Evolutionary conservation across 2,888 invertebrate genomes (phyloP), one percentile per base, ranked within the genome.

Genomic region (Onthophagus sagittarius): DNA sequence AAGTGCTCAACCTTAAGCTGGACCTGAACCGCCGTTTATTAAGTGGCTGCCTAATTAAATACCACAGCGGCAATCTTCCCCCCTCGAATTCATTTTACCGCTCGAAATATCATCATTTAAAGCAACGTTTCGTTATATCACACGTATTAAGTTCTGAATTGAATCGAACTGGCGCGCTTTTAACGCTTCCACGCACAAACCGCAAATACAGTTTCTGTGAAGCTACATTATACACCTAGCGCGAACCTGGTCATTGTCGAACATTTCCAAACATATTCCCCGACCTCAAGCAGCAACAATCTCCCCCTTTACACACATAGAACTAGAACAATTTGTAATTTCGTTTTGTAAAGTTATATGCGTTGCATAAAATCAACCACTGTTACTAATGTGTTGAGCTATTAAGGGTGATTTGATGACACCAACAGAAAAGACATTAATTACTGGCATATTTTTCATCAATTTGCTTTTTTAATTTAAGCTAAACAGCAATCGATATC

Each of bases 141-240:
- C 23, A 53, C 39, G 39, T 53, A 11, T 32, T 7, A 7, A 70
- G 70, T 70, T 70, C 39, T 11, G 15, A 70, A 53, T 70, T 39
- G 7, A 39, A 9, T 53, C 70, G 23, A 2, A 31, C 31, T 14
- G 7, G 11, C 11, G 69, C 69, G n/a, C 15, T 32, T 14, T 53
- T 70, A 70, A 70, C 70, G 53, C 70, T 70, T 39, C 53, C 15
- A 70, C 70, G 53, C 62, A 70, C 70, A 70, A 13, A 13, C 13
- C 70, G 53, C 33, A 70, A 33, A 6, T 33, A 5, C n/a, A 5
- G n/a, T 32, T 5, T 5, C 32, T 14, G 70, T 53, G 5, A 13
- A 32, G 39, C 39, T 33, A 7, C 70, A n/a, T 23, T 64, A 9
- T 23, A 15, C 64, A 15, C 64, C 64, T 64, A 14, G 13, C 9